Conservation (phyloP, 1,140 invertebrate genomes). For the Drosophila nigromelanica region DNA sequence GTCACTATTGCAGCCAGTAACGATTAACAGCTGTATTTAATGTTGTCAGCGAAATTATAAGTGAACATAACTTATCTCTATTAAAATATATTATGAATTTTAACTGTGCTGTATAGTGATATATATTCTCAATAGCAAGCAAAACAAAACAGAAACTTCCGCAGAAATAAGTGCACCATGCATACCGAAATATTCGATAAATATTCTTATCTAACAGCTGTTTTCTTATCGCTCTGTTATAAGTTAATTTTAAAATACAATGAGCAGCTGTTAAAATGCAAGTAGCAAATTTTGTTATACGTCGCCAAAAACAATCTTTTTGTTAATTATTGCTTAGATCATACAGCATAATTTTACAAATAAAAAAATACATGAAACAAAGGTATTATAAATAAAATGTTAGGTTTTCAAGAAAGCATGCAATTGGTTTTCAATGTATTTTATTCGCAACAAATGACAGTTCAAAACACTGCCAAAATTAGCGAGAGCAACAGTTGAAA, state of each 20-base stretch:
- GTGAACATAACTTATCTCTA: neutral
- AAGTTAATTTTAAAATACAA: neutral
- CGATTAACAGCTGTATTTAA: slow-evolving; percentile 1
- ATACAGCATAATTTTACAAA: too few species aligned
- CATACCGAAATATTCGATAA: neutral
- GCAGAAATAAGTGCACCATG: neutral
- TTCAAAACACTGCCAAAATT: too few species aligned
- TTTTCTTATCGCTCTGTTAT: neutral
- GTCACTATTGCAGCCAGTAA: neutral
- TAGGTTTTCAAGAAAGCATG: too few species aligned
- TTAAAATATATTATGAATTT: neutral
- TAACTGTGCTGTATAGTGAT: too few species aligned
- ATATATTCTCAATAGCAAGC: neutral
- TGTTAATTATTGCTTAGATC: too few species aligned
- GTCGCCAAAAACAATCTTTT: too few species aligned
- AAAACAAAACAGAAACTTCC: neutral
- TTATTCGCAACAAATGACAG: too few species aligned
- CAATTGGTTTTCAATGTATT: too few species aligned
- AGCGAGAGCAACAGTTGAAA: neutral
- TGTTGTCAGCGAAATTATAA: neutral
- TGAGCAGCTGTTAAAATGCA: neutral
- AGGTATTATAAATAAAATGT: too few species aligned
- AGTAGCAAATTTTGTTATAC: too few species aligned
- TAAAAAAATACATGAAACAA: too few species aligned
- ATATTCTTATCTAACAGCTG: neutral